Base-by-base conservation (phyloP, 1,140 invertebrate genomes). In the Drosophila nasuta region DNA sequence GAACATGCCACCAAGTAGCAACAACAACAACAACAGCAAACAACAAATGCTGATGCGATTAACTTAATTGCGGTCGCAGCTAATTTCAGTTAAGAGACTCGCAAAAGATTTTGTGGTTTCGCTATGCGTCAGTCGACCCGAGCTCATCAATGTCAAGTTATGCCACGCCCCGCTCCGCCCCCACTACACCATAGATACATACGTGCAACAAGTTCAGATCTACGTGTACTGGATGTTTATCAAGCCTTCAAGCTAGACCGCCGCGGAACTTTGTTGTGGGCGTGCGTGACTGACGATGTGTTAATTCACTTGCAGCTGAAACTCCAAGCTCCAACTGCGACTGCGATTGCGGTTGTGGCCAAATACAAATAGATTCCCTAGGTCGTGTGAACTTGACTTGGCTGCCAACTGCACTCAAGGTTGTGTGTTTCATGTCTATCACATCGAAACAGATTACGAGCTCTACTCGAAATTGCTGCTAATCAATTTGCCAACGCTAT, bases 51-150 rank as follows among this genome's bases (percentile, higher is more conserved):
- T 63, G 58, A 33, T 62, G 43, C 58, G 76, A 83, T 83, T 83
- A 85, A 85, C 49, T 81, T 83, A 83, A 83, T 83, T 85, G 80
- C 79, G 59, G 30, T 69, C 64, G 59, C 75, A 78, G 62, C 65
- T 64, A 66, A 74, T 81, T 82, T 73, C 49, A 62, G 49, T 73
- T 71, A n/a, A n/a, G 38, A 38, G 57, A n/a, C 54, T 59, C 20
- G 35, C 35, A 38, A 8, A 25, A 65, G 25, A 30, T 65, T 25
- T 46, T 45, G 56, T 59, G 63, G 38, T 43, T 67, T 56, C 63
- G 48, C 33, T 10, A 67, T 72, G 62, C 69, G 62, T 72, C 69
- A 71, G 60, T 43, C 30, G 13, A 33, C 2, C 49, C 41, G 28
- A 35, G 11, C 63, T 11, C 54, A 60, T 80, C 81, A 83, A 83